Conservation (phyloP, 1,140 invertebrate species). For the Andricus grossulariae region DNA sequence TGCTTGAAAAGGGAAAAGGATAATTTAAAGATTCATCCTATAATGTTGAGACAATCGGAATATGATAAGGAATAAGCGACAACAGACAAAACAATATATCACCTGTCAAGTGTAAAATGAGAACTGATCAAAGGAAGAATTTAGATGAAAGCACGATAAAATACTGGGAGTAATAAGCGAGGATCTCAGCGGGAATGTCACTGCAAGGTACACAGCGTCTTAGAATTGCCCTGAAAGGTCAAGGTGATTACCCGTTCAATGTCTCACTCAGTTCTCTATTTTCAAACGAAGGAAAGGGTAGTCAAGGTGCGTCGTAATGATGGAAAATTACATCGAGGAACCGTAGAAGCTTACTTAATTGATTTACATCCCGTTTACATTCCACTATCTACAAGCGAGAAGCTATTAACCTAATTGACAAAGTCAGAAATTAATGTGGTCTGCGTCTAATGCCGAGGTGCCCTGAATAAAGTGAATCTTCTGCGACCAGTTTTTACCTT, state of each 20-base stretch:
- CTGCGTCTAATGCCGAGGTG: background rate
- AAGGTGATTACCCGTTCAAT: conserved; percentile 57
- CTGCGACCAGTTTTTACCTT: background rate
- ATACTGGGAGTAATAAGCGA: conserved; percentile 1
- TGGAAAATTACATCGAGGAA: conserved; percentile 6
- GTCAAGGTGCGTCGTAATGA: conserved; percentile 20
- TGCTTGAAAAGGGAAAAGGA: too few species aligned
- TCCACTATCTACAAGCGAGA: background rate
- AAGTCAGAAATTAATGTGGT: background rate
- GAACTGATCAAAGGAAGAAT: background rate
- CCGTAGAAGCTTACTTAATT: background rate
- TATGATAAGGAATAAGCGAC: background rate
- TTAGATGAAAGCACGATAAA: background rate
- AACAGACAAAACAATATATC: background rate
- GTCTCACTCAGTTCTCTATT: conserved; percentile 23
- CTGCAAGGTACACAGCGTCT: conserved; percentile 35
- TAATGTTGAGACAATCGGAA: background rate
- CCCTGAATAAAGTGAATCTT: background rate
- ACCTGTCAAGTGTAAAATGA: background rate
- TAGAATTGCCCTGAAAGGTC: conserved; percentile 59
- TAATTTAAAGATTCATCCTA: too few species aligned
- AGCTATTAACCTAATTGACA: background rate
- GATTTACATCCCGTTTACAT: conserved; percentile 20
- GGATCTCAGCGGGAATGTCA: conserved; percentile 9
- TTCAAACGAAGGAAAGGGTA: background rate